Percentiles rank a stretch among this genome's conserved stretches.
Conservation (phyloP, 2,797 vertebrate species). For the Cichlasoma orientale region DNA sequence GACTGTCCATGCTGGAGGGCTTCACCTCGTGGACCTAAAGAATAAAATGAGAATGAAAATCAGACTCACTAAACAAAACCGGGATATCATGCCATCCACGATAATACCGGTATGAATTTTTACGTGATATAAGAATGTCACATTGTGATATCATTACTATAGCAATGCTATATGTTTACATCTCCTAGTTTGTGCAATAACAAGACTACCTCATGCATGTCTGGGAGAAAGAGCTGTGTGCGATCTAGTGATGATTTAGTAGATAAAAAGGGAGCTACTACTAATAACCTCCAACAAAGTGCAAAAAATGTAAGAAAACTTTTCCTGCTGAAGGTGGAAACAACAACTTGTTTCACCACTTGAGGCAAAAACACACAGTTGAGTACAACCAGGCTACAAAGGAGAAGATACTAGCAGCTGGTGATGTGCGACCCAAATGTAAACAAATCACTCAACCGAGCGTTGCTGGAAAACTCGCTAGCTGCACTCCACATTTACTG, state of each 20-base stretch:
- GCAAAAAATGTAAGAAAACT: neutral
- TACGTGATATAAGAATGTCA: too few species aligned
- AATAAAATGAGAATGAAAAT: neutral
- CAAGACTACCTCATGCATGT: neutral
- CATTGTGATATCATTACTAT: neutral
- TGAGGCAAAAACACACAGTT: neutral
- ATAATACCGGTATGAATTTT: too few species aligned
- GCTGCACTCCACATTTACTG: too few species aligned
- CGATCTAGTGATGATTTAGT: neutral
- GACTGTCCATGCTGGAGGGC: constrained; percentile 77
- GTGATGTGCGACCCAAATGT: neutral
- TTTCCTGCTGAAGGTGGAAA: neutral
- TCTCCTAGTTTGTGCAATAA: neutral
- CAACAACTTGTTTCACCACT: neutral
- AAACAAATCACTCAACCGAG: neutral
- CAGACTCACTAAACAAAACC: neutral
- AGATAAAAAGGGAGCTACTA: neutral
- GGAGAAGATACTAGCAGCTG: neutral
- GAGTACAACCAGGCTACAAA: neutral
- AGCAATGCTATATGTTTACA: neutral
- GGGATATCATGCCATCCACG: neutral
- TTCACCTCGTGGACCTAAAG: constrained; percentile 75
- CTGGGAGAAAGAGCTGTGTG: neutral
- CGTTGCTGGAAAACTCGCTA: too few species aligned
- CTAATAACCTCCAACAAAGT: neutral